Base-by-base conservation (phyloP, 2,797 vertebrate species). In the Gymnoscopelus microlampas region DNA sequence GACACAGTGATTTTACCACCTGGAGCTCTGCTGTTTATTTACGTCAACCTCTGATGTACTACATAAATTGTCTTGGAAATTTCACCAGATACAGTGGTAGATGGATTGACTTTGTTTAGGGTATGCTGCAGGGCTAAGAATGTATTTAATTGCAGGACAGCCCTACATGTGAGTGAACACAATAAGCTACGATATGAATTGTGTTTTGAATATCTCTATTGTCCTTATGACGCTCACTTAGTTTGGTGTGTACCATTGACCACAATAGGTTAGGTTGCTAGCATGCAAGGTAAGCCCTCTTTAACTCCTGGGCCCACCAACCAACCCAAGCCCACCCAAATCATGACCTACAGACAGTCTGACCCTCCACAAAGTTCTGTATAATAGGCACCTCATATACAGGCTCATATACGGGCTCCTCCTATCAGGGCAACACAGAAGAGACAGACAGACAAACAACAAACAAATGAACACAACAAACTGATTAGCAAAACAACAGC, bases 311-410 rank as follows among this genome's bases (percentile, higher is more conserved):
- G 35, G 35, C 4, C 48, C 29, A 32, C 19, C 19, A 70, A 54
- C 66, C 66, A 63, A 24, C 66, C 70, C 60, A 66, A 24, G 53
- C 77, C 70, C 60, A 51, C 54, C 64, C 76, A 0, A 63, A 53
- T 13, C 32, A 63, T 80, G 70, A 84, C 66, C 80, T 50, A 55
- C 32, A 32, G 29, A 39, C 35, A 44, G 39, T 44, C 39, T 62
- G 29, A 66, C 56, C 63, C 78, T 86, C 85, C 74, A 32, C 73
- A 78, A 70, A 81, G 71, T 75, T 77, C 69, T 87, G 69, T 81
- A 67, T 60, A 75, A 88, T 68, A 92, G 76, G 89, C 93, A 94
- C 94, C 94, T 94, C 91, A 70, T 93, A 86, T 72, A 83, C 68
- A 61, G 83, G 62, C 87, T 89, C 85, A 62, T 87, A 93, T 84